Evolutionary conservation across 2,113 vertebrate genomes (phyloP), one percentile per base, ranked within the genome.

Genomic region (Meleagris gallopavo): DNA sequence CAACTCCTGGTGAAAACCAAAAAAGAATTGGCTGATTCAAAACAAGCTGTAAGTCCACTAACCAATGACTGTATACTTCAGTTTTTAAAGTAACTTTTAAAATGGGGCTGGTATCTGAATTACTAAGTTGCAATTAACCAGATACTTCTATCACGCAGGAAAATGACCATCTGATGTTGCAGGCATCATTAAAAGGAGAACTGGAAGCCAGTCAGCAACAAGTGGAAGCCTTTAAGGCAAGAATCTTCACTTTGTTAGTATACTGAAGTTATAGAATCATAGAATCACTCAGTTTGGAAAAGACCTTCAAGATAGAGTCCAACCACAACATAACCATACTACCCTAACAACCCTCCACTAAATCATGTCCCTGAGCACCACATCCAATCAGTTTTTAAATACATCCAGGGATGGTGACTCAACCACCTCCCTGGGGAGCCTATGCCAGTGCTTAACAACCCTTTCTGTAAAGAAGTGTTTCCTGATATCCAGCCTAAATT

Each of bases 1-100:
- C 99, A 99, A 83, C 94, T 99, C 86, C 97, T 99, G 86, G 98
- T 99, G 95, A 99, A 99, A 96, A 98, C 98, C 41, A 99, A 99
- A 91, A 99, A 99, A 93, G 99, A 99, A 36, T 96, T 99, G 95
- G 97, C 98, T 22, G 99, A 99, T 93, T 96, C 98, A 84, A 99
- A 99, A 91, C 98, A 98, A 96, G 97, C 98, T 86, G 99, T 99
- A 95, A 98, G 98, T 98, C 34, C 20, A 71, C 79, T 40, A 93
- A 34, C 88, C 34, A 40, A 18, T 83, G 62, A 40, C 66, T 29
- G 1, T 73, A 6, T 66, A 18, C 78, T 88, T 89, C 25, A 34
- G 2, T 73, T 83, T 82, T 72, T 64, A 67, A 91, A 30, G 19
- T 48, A 32, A 34, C 8, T 85, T 70, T 76, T 38, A 13, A 38